Percentiles rank a stretch among this genome's conserved stretches.
Conservation (phyloP, 2,888 invertebrate genomes). For the Eupithecia exiguata region DNA sequence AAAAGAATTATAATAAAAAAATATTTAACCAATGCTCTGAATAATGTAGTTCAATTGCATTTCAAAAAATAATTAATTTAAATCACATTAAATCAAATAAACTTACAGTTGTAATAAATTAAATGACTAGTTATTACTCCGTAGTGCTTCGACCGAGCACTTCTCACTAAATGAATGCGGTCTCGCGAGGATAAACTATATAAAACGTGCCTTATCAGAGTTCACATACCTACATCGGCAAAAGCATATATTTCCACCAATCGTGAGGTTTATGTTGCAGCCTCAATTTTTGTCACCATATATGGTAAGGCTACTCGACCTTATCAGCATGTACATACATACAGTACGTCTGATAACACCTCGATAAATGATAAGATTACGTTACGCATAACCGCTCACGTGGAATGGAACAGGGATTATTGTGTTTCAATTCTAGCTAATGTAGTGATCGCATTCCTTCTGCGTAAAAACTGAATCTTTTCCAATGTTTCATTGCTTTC, state of each 20-base stretch:
- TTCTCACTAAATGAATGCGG: conserved; percentile 73
- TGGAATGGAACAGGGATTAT: conserved; percentile 38
- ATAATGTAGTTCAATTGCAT: background rate
- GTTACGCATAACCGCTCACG: conserved; percentile 51
- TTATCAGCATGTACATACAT: conserved; percentile 54
- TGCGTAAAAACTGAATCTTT: conserved; percentile 49
- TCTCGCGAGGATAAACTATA: conserved; percentile 81
- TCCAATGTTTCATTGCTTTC: conserved; percentile 64
- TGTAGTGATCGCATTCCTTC: conserved; percentile 43
- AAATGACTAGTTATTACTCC: conserved; percentile 69
- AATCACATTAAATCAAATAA: conserved; percentile 50
- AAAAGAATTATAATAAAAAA: conserved; percentile 7
- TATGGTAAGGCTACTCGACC: conserved; percentile 85
- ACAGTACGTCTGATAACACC: conserved; percentile 64
- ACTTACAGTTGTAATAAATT: conserved; percentile 74
- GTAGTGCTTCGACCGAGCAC: conserved; percentile 72
- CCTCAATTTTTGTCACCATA: conserved; percentile 88
- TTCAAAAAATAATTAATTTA: conserved; percentile 22
- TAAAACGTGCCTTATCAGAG: conserved; percentile 81
- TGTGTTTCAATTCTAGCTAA: conserved; percentile 33
- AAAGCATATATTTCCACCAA: conserved; percentile 83
- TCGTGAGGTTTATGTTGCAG: conserved; percentile 84
- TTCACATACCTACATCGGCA: conserved; percentile 78
- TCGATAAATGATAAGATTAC: conserved; percentile 62
- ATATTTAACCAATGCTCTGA: background rate